phyloP scores from a whole-genome alignment of 1,140 invertebrate species.

The Anadara kagoshimensis region DNA sequence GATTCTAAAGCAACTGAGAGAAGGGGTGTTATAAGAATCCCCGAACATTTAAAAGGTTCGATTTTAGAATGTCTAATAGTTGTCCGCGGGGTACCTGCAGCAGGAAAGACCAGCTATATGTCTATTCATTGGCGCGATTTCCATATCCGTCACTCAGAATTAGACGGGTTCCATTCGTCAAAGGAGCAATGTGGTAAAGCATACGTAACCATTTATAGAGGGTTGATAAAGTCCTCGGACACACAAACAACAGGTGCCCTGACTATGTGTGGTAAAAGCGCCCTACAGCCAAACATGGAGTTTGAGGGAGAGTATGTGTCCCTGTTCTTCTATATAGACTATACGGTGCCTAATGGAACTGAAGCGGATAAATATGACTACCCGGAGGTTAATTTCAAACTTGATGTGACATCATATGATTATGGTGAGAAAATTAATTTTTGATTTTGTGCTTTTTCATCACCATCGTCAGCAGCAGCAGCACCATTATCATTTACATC shows the following conservation, averaged over 20 bases:
- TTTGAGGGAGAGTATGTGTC: constrained; percentile 49
- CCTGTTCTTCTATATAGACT: constrained; percentile 48
- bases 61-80: constrained; percentile 45
- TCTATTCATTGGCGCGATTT: constrained; percentile 49
- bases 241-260: constrained; percentile 28
- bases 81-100: constrained; percentile 42
- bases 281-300: constrained; percentile 38
- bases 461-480: no score
- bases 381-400: constrained; percentile 42
- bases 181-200: constrained; percentile 48
- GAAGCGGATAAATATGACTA: constrained; percentile 38
- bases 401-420: constrained; percentile 52
- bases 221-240: constrained; percentile 20
- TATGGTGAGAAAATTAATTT: constrained; percentile 29
- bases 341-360: constrained; percentile 23
- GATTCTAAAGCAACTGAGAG: constrained; percentile 36
- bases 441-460: no score
- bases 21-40: constrained; percentile 8
- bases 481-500: no score
- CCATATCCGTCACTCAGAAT: constrained; percentile 34
- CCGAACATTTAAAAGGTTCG: constrained; percentile 27
- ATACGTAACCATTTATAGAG: constrained; percentile 49
- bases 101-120: constrained; percentile 36
- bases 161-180: constrained; percentile 27
- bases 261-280: constrained; percentile 45